Conservation (phyloP, 2,113 vertebrate genomes). For the Xenus cinereus region DNA sequence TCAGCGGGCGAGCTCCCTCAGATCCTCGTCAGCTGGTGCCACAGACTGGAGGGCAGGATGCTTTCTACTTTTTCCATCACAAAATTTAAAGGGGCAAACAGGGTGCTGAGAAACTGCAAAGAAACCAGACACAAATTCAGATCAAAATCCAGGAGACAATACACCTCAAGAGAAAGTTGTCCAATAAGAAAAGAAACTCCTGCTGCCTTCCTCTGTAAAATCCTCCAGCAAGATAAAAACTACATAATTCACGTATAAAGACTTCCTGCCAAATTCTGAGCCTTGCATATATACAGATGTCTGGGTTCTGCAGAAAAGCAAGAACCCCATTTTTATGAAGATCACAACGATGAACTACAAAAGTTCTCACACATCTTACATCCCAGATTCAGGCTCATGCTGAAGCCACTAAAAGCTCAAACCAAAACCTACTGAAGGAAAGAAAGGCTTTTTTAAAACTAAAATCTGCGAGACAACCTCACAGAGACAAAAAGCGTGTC, state of each 20-base stretch:
- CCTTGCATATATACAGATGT: not conserved
- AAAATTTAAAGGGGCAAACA: constrained; percentile 98
- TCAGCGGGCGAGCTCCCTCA: constrained; percentile 61
- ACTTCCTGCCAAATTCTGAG: not conserved
- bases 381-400: not conserved
- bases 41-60: constrained; percentile 95
- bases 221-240: not conserved
- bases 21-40: constrained; percentile 98
- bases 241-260: not conserved
- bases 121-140: constrained; percentile 34
- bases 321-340: not conserved
- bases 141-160: not conserved
- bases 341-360: not conserved
- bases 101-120: constrained; percentile 95
- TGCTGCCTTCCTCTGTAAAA: not conserved
- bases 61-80: constrained; percentile 99
- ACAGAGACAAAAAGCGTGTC: not conserved
- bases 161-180: not conserved
- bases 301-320: not conserved
- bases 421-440: not conserved
- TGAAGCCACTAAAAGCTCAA: not conserved
- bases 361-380: not conserved
- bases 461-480: not conserved
- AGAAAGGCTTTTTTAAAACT: not conserved
- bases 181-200: not conserved